Evolutionary conservation across 2,113 vertebrate species (phyloP).

Genomic region (Panurus biarmicus): DNA sequence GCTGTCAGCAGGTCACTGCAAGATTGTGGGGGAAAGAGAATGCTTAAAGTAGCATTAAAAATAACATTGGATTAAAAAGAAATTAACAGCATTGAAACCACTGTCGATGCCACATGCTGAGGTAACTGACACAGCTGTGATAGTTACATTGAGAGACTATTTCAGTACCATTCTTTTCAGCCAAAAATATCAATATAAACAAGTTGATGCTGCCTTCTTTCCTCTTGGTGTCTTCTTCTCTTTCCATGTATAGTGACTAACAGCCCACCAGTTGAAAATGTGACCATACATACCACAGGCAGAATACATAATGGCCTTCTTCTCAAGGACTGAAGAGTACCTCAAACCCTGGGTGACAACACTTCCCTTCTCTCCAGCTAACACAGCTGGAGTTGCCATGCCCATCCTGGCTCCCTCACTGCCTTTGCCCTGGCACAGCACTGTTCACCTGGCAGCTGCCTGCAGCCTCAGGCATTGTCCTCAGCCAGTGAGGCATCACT

Average conservation of each 20-base stretch:
- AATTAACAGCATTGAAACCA: not conserved
- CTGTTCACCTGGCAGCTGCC: not conserved
- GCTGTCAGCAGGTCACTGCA: not conserved
- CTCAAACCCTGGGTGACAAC: not conserved
- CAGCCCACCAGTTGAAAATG: not conserved
- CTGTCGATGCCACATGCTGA: not conserved
- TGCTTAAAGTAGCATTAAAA: not conserved
- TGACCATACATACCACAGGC: not conserved
- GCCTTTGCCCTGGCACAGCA: not conserved
- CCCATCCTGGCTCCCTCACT: not conserved
- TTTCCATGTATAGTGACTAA: not conserved
- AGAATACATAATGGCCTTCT: fast-evolving
- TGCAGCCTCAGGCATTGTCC: fast-evolving
- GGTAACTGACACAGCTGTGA: not conserved
- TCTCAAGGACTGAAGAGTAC: not conserved
- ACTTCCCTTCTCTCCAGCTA: not conserved
- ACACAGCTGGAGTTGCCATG: not conserved
- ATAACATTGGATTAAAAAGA: not conserved
- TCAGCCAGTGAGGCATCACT: not conserved
- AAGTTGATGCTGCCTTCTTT: not conserved
- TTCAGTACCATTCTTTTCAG: not conserved
- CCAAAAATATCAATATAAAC: not conserved
- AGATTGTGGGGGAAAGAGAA: fast-evolving
- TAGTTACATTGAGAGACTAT: not conserved
- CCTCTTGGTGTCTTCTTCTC: not conserved